Percentiles rank a stretch among this genome's conserved stretches.
These are phyloP conservation scores for Hermetia illucens DNA, from an alignment of 1,140 invertebrate genomes.

Conservation along the genomic window DNA sequence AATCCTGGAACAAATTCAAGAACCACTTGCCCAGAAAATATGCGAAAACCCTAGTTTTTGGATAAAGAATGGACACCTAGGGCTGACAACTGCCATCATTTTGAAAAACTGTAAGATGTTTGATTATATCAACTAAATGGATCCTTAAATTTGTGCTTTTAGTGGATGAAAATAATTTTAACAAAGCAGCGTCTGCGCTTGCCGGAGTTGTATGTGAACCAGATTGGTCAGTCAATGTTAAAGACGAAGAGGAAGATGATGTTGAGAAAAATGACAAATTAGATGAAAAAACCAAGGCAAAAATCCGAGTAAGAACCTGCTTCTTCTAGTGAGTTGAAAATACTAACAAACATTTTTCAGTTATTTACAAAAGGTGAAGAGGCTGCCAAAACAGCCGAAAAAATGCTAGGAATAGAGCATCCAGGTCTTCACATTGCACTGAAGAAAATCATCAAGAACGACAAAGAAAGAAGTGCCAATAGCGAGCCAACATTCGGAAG, in stretches of 20 bases:
- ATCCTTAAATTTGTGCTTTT: conserved; percentile 6
- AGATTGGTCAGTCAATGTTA: conserved; percentile 29
- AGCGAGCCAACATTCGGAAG: conserved; percentile 31
- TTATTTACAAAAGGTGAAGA: conserved; percentile 25
- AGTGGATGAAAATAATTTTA: conserved; percentile 19
- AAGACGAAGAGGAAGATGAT: conserved; percentile 6
- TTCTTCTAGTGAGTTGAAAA: no score
- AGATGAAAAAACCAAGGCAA: conserved; percentile 10
- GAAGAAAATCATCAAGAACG: conserved; percentile 61
- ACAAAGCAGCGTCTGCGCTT: conserved; percentile 32
- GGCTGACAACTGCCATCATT: conserved; percentile 55
- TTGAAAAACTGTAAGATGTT: conserved; percentile 39
- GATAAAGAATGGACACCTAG: conserved; percentile 50
- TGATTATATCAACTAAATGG: conserved; percentile 1
- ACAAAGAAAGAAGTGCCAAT: conserved; percentile 33
- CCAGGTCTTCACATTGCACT: conserved; percentile 62
- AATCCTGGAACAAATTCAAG: conserved; percentile 49
- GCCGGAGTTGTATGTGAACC: conserved; percentile 30
- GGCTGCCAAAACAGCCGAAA: conserved; percentile 25
- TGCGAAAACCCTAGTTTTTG: conserved; percentile 45
- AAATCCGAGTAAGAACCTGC: no score
- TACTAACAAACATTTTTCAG: no score
- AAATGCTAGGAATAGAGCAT: conserved; percentile 53
- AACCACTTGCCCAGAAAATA: conserved; percentile 46
- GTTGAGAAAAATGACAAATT: conserved; percentile 7